Evolutionary conservation across 2,797 vertebrate genomes (phyloP).

Genomic region (Choloepus didactylus): DNA sequence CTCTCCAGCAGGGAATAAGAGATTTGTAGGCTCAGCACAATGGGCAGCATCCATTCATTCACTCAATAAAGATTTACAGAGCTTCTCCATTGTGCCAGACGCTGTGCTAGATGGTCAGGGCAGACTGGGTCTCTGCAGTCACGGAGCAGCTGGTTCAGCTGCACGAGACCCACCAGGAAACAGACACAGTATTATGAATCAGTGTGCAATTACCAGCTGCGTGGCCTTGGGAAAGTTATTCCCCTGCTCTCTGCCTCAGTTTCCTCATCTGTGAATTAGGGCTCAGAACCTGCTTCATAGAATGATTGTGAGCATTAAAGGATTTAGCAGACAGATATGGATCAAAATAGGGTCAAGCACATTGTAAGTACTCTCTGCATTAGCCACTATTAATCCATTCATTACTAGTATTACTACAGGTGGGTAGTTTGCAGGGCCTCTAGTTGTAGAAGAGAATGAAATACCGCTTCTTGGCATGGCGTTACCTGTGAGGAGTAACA

Average conservation of each 20-base stretch:
- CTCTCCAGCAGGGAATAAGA: background rate
- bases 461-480: background rate
- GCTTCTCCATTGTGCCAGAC: background rate
- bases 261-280: background rate
- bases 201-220: background rate
- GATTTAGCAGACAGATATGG: background rate
- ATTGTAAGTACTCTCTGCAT: background rate
- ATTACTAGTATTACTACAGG: background rate
- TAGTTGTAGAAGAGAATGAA: background rate
- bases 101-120: background rate
- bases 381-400: background rate
- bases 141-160: background rate
- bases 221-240: background rate
- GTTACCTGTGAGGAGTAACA: background rate
- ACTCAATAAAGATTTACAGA: background rate
- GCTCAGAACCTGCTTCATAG: background rate
- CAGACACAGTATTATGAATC: background rate
- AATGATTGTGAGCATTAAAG: background rate
- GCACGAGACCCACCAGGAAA: background rate
- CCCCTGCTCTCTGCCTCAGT: background rate
- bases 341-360: background rate
- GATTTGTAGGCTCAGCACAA: background rate
- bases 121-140: background rate
- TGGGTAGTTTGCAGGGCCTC: background rate
- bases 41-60: background rate